Conservation (phyloP, 2,888 invertebrate genomes). For the Aleiodes leptofemur region DNA sequence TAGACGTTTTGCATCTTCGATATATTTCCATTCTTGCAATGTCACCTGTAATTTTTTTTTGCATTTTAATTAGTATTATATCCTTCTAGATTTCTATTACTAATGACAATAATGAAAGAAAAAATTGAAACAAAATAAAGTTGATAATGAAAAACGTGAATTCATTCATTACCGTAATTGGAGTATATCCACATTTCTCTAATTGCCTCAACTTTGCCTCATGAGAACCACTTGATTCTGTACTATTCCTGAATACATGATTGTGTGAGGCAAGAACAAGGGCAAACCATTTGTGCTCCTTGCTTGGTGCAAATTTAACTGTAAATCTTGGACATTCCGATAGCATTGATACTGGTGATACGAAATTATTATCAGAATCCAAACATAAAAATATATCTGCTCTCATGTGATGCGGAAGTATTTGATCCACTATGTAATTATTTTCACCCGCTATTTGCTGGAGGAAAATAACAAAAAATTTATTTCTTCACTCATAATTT, state of each 20-base stretch:
- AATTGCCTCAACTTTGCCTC: conserved; percentile 82
- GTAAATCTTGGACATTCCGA: conserved; percentile 45
- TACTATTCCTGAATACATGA: conserved; percentile 44
- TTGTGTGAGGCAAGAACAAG: conserved; percentile 76
- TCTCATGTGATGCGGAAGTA: conserved; percentile 83
- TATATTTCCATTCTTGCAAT: conserved; percentile 60
- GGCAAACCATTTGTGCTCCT: conserved; percentile 76
- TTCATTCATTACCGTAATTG: conserved; percentile 64
- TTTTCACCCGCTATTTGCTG: conserved; percentile 76
- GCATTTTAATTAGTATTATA: conserved; percentile 3
- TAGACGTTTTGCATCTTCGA: conserved; percentile 31
- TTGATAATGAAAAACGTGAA: not conserved
- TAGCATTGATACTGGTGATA: conserved; percentile 66
- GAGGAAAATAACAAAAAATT: conserved; percentile 16
- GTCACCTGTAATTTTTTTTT: conserved; percentile 9
- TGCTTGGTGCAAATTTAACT: conserved; percentile 61
- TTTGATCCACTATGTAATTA: conserved; percentile 75
- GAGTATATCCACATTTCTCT: conserved; percentile 75
- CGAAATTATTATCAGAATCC: conserved; percentile 76
- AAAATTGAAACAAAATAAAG: not conserved
- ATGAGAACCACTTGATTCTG: conserved; percentile 76
- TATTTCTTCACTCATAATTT: no score
- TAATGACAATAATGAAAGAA: not conserved
- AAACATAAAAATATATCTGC: conserved; percentile 81
- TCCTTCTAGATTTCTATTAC: conserved; percentile 51